These are phyloP conservation scores for Drosophila atroscutellata DNA, from an alignment of 2,888 invertebrate genomes.

Conservation along the genomic window DNA sequence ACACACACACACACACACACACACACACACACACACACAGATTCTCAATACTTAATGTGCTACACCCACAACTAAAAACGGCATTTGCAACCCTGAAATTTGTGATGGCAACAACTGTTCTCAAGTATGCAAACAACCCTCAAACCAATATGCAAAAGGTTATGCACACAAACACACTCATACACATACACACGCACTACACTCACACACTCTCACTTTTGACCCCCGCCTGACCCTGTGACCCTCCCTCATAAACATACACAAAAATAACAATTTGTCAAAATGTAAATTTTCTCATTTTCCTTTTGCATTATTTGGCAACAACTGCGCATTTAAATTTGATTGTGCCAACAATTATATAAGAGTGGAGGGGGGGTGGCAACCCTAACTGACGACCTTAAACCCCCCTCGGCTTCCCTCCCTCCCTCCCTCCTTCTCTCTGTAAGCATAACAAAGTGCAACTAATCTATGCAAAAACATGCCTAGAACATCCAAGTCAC, in stretches of 20 bases:
- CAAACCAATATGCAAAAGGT: slow-evolving; percentile 57
- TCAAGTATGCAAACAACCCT: slow-evolving; percentile 43
- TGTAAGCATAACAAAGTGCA: slow-evolving; percentile 64
- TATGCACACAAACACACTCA: slow-evolving; percentile 26
- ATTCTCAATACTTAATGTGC: neutral
- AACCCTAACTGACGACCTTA: slow-evolving; percentile 42
- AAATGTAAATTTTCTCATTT: slow-evolving; percentile 71
- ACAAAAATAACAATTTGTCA: slow-evolving; percentile 72
- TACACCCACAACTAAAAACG: slow-evolving; percentile 45
- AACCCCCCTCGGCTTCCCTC: neutral
- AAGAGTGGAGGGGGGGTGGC: slow-evolving; percentile 27
- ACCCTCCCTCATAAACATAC: slow-evolving; percentile 14
- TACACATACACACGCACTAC: slow-evolving; percentile 5
- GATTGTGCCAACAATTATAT: slow-evolving; percentile 68
- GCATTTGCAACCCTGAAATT: slow-evolving; percentile 47
- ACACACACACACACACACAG: neutral
- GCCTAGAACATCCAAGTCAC: slow-evolving; percentile 42
- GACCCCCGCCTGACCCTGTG: slow-evolving; percentile 52
- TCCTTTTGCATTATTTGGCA: slow-evolving; percentile 13
- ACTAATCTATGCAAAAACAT: slow-evolving; percentile 80
- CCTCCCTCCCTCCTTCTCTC: neutral
- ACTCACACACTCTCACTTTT: slow-evolving; percentile 40
- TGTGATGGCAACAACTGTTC: slow-evolving; percentile 39
- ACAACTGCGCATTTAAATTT: slow-evolving; percentile 70
- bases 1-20: neutral